A percentile compares a stretch with the other conserved stretches of the same genome.
Evolutionary conservation across 2,113 vertebrate genomes (phyloP).

Genomic region (Phalacrocorax brasilianus): DNA sequence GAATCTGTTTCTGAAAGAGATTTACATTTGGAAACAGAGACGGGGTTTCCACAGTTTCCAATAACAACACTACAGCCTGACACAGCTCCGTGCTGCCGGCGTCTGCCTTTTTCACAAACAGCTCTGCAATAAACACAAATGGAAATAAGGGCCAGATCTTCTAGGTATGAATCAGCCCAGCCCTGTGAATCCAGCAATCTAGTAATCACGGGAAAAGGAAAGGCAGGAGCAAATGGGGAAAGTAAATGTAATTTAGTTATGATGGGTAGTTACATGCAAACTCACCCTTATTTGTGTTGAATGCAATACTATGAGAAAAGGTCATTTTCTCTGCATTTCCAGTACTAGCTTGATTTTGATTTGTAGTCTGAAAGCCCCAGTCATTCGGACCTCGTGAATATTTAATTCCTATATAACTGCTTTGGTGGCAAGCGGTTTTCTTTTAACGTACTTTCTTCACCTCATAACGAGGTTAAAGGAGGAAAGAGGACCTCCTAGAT

Average conservation of each 20-base stretch:
- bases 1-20: not conserved
- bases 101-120: not conserved
- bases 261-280: accelerated
- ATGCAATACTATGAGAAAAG: accelerated
- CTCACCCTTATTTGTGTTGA: accelerated
- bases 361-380: not conserved
- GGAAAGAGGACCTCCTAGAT: not conserved
- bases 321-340: not conserved
- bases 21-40: not conserved
- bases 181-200: accelerated
- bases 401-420: not conserved
- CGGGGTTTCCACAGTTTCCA: not conserved
- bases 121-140: not conserved
- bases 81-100: not conserved
- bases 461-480: not conserved
- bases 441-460: not conserved
- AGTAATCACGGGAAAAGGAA: accelerated
- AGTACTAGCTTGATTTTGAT: no score
- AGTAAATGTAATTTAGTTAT: accelerated
- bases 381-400: not conserved
- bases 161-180: not conserved
- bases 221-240: not conserved
- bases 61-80: not conserved
- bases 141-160: not conserved
- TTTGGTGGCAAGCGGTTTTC: not conserved